Evolutionary conservation across 2,113 vertebrate species (phyloP), one percentile per base, ranked within the genome.

Genomic region (Otus sunia): DNA sequence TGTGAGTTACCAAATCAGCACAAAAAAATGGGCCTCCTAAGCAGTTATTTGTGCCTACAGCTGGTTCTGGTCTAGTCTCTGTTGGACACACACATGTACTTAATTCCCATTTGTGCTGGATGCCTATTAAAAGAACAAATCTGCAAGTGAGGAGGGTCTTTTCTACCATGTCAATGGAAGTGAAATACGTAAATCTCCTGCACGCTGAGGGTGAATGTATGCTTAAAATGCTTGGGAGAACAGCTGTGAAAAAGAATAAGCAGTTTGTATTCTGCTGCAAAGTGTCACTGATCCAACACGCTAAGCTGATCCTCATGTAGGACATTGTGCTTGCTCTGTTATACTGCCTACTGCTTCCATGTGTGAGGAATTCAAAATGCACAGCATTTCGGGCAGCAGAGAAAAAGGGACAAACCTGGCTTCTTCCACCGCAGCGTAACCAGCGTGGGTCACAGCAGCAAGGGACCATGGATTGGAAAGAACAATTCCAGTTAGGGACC

Each of bases 51-150:
- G 86, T 95, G 95, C 97, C 87, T 92, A 55, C 94, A 96, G 94
- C 92, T 96, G 94, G 92, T 95, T 96, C 96, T 97, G 89, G 91
- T 96, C 96, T 97, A 43, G 58, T 94, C 97, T 95, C 97, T 50
- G 91, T 86, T 96, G 93, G 96, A 97, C 93, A 92, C 77, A 95
- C 96, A 96, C 71, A 92, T 96, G 96, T 66, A 45, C 77, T 92
- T 81, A 90, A 97, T 97, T 97, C 94, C 81, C 92, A 76, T 83
- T 96, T 88, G 94, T 92, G 87, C 91, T 95, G 94, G 89, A 76
- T 94, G 95, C 94, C 84, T 97, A 91, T 92, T 96, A 87, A 96
- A 94, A 91, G 91, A 95, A 94, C 67, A 88, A 76, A 91, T 94
- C 89, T 95, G 66, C 87, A 75, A 94, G 92, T 59, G 92, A 95